Evolutionary conservation across 2,888 invertebrate genomes (phyloP).

Genomic region (Drosophila monieri): DNA sequence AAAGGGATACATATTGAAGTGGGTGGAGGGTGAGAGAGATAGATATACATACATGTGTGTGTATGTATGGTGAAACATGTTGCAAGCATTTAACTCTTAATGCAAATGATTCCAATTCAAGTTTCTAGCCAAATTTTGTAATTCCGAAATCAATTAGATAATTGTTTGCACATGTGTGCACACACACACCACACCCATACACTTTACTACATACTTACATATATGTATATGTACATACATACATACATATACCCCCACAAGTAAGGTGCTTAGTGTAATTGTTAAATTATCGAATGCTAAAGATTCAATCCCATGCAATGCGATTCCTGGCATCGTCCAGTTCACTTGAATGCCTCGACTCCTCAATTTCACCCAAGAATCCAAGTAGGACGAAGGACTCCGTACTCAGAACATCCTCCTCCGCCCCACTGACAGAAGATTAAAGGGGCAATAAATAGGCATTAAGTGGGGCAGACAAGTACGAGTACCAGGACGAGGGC

Average conservation of each 20-base stretch:
- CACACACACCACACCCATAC: not conserved
- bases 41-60: not conserved
- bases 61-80: too few species aligned
- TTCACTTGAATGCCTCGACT: constrained; percentile 34
- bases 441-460: constrained; percentile 79
- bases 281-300: constrained; percentile 39
- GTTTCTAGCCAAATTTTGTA: constrained; percentile 36
- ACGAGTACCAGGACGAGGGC: constrained; percentile 2
- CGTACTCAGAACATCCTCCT: not conserved
- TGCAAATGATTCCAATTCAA: constrained; percentile 58
- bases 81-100: constrained; percentile 41
- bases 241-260: too few species aligned
- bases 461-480: constrained; percentile 72
- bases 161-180: constrained; percentile 54
- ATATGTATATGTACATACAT: too few species aligned
- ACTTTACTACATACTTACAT: too few species aligned
- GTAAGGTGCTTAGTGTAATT: constrained; percentile 32
- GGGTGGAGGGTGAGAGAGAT: not conserved
- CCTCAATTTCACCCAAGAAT: not conserved
- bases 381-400: not conserved
- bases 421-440: constrained; percentile 45
- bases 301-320: constrained; percentile 27
- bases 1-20: not conserved
- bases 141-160: constrained; percentile 69
- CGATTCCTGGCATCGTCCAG: constrained; percentile 30